Conservation (phyloP, 1,140 invertebrate genomes). For the Lordiphosa stackelbergi region DNA sequence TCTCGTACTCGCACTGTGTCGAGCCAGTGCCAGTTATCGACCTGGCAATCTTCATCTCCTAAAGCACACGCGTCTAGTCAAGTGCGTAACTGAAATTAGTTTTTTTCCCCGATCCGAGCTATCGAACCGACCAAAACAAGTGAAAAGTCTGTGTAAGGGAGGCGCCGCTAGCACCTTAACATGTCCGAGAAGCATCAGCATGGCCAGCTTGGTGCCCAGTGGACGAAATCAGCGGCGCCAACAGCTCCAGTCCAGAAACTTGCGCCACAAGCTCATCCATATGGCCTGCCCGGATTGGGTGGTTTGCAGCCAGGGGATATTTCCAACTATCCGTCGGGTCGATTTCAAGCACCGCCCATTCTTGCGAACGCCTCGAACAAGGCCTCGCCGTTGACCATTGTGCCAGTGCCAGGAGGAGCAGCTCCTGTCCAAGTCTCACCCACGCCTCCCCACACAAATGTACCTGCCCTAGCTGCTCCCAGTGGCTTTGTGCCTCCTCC, state of each 20-base stretch:
- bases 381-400: constrained; percentile 54
- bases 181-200: constrained; percentile 72
- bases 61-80: constrained; percentile 37
- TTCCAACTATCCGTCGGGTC: constrained; percentile 43
- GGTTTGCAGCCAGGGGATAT: constrained; percentile 41
- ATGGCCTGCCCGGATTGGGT: constrained; percentile 27
- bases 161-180: constrained; percentile 54
- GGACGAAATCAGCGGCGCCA: constrained; percentile 63
- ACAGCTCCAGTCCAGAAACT: constrained; percentile 31
- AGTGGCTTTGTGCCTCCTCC: constrained; percentile 67
- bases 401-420: constrained; percentile 26
- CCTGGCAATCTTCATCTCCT: constrained; percentile 71
- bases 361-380: constrained; percentile 31
- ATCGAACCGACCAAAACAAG: constrained; percentile 9
- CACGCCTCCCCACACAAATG: constrained; percentile 52
- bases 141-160: constrained; percentile 12
- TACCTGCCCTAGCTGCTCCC: constrained; percentile 64
- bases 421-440: constrained; percentile 48
- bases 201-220: constrained; percentile 67
- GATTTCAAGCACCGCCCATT: constrained; percentile 62
- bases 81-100: constrained; percentile 32
- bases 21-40: constrained; percentile 60
- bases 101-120: background rate
- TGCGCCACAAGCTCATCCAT: constrained; percentile 24
- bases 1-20: constrained; percentile 51